Evolutionary conservation across 2,113 vertebrate species (phyloP), one percentile per base, ranked within the genome.

Genomic region (Pao palembangensis): DNA sequence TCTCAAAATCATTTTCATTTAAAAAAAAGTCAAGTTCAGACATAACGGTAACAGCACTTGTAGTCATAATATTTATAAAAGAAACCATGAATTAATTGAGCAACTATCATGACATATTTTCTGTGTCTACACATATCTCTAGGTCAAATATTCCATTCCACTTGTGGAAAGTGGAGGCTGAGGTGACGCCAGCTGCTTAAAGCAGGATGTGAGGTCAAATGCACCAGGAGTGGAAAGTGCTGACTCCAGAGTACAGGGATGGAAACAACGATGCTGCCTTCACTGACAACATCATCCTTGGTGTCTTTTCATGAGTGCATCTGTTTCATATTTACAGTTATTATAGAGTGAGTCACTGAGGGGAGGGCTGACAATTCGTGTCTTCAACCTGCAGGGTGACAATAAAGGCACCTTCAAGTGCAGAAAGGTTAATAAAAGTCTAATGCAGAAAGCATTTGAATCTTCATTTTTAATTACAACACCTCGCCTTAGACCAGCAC

Each of bases 381-480:
- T 23, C 52, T 73, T 71, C 50, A 72, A 56, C 74, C 59, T 55
- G 23, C 51, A 13, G 47, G 55, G 64, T 7, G 18, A 62, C 59
- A 69, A 57, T 38, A 41, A 68, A 70, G 64, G 51, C 60, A 75
- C 42, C 63, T 65, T 14, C 8, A 41, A 66, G 44, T 51, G 46
- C 21, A 34, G 17, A 58, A 73, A 14, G 55, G 64, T 31, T 31
- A 31, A 6, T 31, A 31, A 31, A 31, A 62, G 67, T 21, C 69
- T 11, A 31, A 64, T 23, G 58, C 51, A 54, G 61, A 71, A 58
- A 70, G 64, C 13, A 61, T 52, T 72, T 19, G 51, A 38, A 38
- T 38, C 11, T 65, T 74, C 63, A 67, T 78, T 31, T 73, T 75
- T 73, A 73, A 76, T 83, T 82, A 67, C 76, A 69, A 73, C 21